These are phyloP conservation scores for Channallabes apus DNA, from an alignment of 2,797 vertebrate genomes.

Conservation along the genomic window DNA sequence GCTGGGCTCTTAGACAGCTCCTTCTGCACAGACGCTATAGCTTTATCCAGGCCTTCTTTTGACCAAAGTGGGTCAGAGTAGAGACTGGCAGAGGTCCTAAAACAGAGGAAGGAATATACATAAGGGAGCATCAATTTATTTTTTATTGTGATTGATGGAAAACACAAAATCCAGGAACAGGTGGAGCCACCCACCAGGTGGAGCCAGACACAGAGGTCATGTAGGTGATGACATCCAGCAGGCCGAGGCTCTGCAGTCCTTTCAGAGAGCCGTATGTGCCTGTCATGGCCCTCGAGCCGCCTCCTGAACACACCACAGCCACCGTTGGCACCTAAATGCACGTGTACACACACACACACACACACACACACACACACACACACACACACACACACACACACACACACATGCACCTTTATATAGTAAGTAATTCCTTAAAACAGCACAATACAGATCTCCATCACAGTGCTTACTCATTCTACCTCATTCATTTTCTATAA, in stretches of 20 bases:
- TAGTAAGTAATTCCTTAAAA: no score
- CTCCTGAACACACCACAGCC: no score
- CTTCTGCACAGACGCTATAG: constrained; percentile 65
- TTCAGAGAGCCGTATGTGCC: no score
- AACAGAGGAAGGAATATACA: no score
- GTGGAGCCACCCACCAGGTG: neutral
- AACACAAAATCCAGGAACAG: neutral
- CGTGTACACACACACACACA: neutral
- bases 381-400: neutral
- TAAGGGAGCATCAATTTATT: no score
- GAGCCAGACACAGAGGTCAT: no score
- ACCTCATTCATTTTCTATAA: no score
- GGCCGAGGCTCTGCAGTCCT: no score
- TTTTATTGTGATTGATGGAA: neutral
- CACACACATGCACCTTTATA: no score
- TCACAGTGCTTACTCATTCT: neutral
- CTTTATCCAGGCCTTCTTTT: constrained; percentile 65
- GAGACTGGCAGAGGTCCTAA: constrained; percentile 78
- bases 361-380: neutral
- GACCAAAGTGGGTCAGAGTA: constrained; percentile 82
- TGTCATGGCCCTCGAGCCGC: no score
- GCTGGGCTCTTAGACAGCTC: constrained; percentile 74
- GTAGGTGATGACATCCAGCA: no score
- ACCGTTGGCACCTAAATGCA: constrained; percentile 76
- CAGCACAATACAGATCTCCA: neutral